Evolutionary conservation across 2,113 vertebrate species (phyloP).

Genomic region (Gymnocephalus cernua): DNA sequence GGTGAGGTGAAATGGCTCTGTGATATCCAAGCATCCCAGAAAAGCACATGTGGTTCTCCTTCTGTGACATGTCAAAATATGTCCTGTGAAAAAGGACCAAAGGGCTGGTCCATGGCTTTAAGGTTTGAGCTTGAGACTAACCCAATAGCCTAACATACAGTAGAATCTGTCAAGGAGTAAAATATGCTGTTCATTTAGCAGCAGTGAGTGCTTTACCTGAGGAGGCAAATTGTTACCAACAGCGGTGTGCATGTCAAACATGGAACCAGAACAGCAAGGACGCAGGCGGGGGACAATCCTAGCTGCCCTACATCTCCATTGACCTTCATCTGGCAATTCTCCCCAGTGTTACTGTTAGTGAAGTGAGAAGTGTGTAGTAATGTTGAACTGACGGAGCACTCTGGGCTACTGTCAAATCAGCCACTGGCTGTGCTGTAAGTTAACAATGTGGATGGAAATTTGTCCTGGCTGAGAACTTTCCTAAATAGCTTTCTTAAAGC

Average conservation of each 20-base stretch:
- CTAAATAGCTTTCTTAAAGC: not conserved
- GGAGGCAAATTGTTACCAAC: not conserved
- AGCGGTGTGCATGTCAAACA: not conserved
- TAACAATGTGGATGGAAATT: not conserved
- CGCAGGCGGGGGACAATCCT: not conserved
- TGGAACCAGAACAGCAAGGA: not conserved
- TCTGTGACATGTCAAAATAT: not conserved
- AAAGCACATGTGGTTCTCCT: too few relatives aligned
- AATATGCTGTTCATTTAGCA: not conserved
- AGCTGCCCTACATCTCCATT: conserved; percentile 3
- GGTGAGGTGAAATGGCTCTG: not conserved
- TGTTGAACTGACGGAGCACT: not conserved
- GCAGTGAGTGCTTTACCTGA: not conserved
- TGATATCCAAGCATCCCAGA: too few relatives aligned
- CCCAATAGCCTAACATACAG: not conserved
- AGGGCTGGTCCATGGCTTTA: not conserved
- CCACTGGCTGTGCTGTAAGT: not conserved
- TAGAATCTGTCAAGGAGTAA: too few relatives aligned
- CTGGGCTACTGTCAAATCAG: conserved; percentile 1
- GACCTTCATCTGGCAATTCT: conserved; percentile 15
- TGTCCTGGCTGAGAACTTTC: not conserved
- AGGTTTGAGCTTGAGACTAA: not conserved
- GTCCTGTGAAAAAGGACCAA: not conserved
- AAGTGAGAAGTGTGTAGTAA: not conserved
- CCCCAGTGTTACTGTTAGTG: not conserved